Evolutionary conservation across 2,113 vertebrate species (phyloP).

Genomic region (Eretmochelys imbricata): DNA sequence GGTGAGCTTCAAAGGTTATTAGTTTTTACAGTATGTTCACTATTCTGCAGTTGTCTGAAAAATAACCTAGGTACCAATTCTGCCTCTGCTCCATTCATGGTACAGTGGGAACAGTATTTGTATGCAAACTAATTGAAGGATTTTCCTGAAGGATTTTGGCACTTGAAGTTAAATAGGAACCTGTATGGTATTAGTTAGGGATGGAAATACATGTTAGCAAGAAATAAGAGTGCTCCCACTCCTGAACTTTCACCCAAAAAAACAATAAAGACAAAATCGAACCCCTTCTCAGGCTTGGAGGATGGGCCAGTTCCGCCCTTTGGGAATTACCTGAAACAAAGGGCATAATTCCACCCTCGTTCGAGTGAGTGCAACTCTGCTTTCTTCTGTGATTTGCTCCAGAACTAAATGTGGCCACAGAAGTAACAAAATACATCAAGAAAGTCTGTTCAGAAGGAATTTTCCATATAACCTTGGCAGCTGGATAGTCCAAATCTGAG

Average conservation of each 20-base stretch:
- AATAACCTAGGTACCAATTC: background rate
- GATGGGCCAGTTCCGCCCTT: background rate
- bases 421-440: background rate
- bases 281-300: background rate
- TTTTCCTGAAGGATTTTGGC: background rate
- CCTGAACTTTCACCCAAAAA: background rate
- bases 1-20: conserved; percentile 73
- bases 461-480: conserved; percentile 36
- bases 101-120: conserved; percentile 15
- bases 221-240: background rate
- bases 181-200: background rate
- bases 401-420: background rate
- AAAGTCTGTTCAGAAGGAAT: background rate
- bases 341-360: background rate
- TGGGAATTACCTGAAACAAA: background rate
- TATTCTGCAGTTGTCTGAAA: conserved; percentile 59
- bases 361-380: background rate
- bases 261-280: rapidly evolving
- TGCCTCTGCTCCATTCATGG: background rate
- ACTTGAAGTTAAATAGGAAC: background rate
- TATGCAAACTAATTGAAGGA: background rate
- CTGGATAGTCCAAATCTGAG: background rate
- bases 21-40: conserved; percentile 64
- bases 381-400: background rate
- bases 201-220: rapidly evolving